Evolutionary conservation across 1,140 invertebrate genomes (phyloP).

Genomic region (Agrilus planipennis): DNA sequence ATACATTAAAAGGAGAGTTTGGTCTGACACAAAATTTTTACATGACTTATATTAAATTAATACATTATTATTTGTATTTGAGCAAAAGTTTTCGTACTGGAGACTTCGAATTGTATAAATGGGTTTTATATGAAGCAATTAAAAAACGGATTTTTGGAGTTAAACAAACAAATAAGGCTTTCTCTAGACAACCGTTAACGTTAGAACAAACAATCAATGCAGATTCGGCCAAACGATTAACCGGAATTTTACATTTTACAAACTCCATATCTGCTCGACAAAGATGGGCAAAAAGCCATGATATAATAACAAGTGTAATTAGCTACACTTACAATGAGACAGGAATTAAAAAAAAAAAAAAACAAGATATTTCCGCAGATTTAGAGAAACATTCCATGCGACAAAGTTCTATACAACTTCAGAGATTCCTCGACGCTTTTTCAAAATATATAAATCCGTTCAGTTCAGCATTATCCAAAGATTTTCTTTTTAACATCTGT

Average conservation of each 20-base stretch:
- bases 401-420: conserved; percentile 1
- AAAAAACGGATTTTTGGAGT: conserved; percentile 12
- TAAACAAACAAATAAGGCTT: background rate
- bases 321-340: conserved; percentile 7
- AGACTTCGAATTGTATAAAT: conserved; percentile 17
- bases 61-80: conserved; percentile 25
- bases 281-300: conserved; percentile 16
- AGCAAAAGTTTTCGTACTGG: conserved; percentile 14
- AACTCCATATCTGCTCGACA: conserved; percentile 8
- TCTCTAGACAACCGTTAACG: conserved; percentile 7
- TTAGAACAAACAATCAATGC: conserved; percentile 9
- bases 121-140: conserved; percentile 14
- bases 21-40: conserved; percentile 21
- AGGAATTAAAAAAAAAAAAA: background rate
- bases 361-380: conserved; percentile 13
- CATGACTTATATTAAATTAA: conserved; percentile 21
- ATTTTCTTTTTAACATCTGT: conserved; percentile 18
- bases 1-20: conserved; percentile 11
- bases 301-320: conserved; percentile 16
- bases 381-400: conserved; percentile 8
- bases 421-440: conserved; percentile 10
- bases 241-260: conserved; percentile 15
- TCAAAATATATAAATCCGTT: conserved; percentile 15
- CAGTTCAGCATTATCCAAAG: background rate
- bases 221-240: conserved; percentile 11